Conservation (phyloP, 2,888 invertebrate species). For the Calameuta pallipes region DNA sequence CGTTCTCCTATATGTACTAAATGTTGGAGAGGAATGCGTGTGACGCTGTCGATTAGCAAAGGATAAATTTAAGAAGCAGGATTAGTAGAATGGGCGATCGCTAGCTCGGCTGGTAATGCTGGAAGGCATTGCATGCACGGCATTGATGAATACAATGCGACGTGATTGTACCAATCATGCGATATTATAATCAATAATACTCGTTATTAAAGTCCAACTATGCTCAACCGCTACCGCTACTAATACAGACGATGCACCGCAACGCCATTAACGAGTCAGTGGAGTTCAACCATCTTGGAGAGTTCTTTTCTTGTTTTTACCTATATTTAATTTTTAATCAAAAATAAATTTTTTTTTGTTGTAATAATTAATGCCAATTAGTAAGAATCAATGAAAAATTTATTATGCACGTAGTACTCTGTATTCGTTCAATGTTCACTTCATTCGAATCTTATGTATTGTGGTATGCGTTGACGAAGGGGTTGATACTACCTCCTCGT, state of each 20-base stretch:
- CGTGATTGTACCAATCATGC: slow-evolving; percentile 62
- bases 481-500: not conserved
- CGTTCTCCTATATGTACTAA: not conserved
- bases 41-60: not conserved
- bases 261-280: slow-evolving; percentile 32
- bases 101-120: not conserved
- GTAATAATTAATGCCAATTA: not conserved
- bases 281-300: slow-evolving; percentile 5
- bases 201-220: slow-evolving; percentile 47
- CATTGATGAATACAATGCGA: slow-evolving; percentile 54
- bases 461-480: not conserved
- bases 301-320: not conserved
- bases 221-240: slow-evolving; percentile 38
- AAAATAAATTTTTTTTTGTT: not conserved
- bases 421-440: not conserved
- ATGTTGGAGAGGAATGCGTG: not conserved
- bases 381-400: not conserved
- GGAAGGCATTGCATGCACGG: slow-evolving; percentile 46
- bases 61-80: not conserved
- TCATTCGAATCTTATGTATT: not conserved
- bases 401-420: not conserved
- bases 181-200: slow-evolving; percentile 62
- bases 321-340: not conserved
- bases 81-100: not conserved
- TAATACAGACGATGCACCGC: slow-evolving; percentile 37